Evolutionary conservation across 1,140 invertebrate genomes (phyloP), one percentile per base, ranked within the genome.

Genomic region (Caerostris extrusa): DNA sequence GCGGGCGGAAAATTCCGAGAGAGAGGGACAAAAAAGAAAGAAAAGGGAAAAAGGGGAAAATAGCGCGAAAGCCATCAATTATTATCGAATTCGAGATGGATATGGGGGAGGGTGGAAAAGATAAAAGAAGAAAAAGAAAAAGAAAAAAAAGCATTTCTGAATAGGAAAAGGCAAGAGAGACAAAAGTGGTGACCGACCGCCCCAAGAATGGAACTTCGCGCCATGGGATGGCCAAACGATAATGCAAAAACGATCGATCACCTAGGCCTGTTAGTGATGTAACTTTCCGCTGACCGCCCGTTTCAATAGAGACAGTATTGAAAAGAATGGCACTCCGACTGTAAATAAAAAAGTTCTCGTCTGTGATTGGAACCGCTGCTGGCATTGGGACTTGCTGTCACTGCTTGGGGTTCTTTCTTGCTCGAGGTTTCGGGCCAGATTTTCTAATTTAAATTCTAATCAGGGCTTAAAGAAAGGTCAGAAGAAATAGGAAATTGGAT

Each of bases 221-320:
- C 69, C 69, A 34, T 34, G 67, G 89, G 89, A 81, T 77, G 67
- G 77, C 57, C 55, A 85, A n/a, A 92, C 90, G 77, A 92, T 92
- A 92, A 92, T 92, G 90, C 90, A 92, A 92, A 92, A 92, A 67
- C 77, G 81, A 92, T 92, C 90, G 90, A 92, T 92, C 90, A 83
- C 60, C 19, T 56, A 17, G 7, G 85, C 58, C 71, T 91, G 89
- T 61, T 85, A 85, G 90, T 83, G 81, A 92, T 85, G 90, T 83
- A 92, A 92, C 90, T 67, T 85, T 83, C 58, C 58, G 55, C 81
- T 92, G 90, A 92, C 90, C 90, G 81, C 81, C 77, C 81, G 85
- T 64, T 83, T 60, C 90, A 92, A 92, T 82, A 91, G 89, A 58
- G 56, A 91, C 71, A 82, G 89, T 57, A 6, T 8, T 19, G 50